Percentiles rank a stretch among this genome's conserved stretches.
These are phyloP conservation scores for Pollenia labialis DNA, from an alignment of 2,888 invertebrate species.

Conservation along the genomic window DNA sequence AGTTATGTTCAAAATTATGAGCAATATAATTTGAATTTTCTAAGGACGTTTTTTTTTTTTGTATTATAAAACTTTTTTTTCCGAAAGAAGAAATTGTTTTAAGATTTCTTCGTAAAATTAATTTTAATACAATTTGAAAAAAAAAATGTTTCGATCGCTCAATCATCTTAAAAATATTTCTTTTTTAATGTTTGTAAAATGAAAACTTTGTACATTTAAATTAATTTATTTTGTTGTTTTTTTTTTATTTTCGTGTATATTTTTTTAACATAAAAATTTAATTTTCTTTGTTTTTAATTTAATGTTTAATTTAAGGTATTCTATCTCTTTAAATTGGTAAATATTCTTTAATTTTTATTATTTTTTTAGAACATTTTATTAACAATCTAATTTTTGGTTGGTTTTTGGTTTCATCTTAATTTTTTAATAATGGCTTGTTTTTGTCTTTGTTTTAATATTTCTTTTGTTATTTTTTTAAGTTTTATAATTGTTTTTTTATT, in stretches of 20 bases:
- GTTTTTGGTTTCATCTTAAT: constrained; percentile 54
- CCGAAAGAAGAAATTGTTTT: neutral
- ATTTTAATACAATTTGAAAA: no score
- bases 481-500: constrained; percentile 53
- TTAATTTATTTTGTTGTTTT: constrained; percentile 20
- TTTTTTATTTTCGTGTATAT: constrained; percentile 43
- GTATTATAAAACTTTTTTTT: no score
- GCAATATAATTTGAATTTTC: no score
- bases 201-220: constrained; percentile 67
- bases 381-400: constrained; percentile 68
- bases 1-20: no score
- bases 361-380: constrained; percentile 60
- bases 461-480: constrained; percentile 20
- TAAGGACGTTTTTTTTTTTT: no score
- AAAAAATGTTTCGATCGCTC: neutral
- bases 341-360: constrained; percentile 33
- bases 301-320: constrained; percentile 22
- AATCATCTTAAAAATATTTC: no score
- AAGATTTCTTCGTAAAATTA: no score
- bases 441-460: constrained; percentile 33
- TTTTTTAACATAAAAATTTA: constrained; percentile 64
- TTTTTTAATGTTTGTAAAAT: constrained; percentile 9
- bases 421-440: constrained; percentile 63
- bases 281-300: constrained; percentile 24
- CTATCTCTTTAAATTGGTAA: constrained; percentile 23